phyloP scores from a whole-genome alignment of 1,140 invertebrate genomes.

The Monochamus saltuarius region DNA sequence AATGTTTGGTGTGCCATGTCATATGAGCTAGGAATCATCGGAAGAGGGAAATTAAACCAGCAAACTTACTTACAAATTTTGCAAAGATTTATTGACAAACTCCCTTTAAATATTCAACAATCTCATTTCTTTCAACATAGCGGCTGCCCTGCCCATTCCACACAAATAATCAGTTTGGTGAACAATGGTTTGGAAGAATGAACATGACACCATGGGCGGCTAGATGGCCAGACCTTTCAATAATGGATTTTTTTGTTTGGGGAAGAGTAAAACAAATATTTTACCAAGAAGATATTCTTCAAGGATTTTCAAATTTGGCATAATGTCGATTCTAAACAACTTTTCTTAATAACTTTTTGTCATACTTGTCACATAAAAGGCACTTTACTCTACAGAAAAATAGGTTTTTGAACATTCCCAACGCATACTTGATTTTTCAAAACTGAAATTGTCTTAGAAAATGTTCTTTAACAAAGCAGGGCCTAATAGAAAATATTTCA shows the following conservation, averaged over 20 bases:
- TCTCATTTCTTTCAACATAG: slow-evolving; percentile 3
- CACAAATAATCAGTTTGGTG: neutral
- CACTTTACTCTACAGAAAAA: no score
- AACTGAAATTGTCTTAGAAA: no score
- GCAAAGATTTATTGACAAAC: slow-evolving; percentile 9
- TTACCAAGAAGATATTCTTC: neutral
- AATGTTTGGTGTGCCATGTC: slow-evolving; percentile 8
- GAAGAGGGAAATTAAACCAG: slow-evolving; percentile 1
- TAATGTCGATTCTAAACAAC: no score
- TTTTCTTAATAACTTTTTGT: no score
- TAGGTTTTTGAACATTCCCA: no score
- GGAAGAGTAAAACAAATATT: neutral
- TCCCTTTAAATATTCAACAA: slow-evolving; percentile 1
- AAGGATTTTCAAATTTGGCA: no score
- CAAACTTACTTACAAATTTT: slow-evolving; percentile 1
- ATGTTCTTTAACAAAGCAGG: no score
- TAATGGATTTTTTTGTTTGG: slow-evolving; percentile 5
- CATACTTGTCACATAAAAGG: no score
- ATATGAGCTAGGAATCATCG: slow-evolving; percentile 10
- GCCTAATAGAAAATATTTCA: no score
- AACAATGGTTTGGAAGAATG: no score
- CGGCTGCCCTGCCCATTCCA: slow-evolving; percentile 6
- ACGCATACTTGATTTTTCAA: no score
- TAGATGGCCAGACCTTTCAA: neutral
- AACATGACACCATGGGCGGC: no score